phyloP scores from a whole-genome alignment of 2,113 vertebrate species.

The Crotalus viridis region DNA sequence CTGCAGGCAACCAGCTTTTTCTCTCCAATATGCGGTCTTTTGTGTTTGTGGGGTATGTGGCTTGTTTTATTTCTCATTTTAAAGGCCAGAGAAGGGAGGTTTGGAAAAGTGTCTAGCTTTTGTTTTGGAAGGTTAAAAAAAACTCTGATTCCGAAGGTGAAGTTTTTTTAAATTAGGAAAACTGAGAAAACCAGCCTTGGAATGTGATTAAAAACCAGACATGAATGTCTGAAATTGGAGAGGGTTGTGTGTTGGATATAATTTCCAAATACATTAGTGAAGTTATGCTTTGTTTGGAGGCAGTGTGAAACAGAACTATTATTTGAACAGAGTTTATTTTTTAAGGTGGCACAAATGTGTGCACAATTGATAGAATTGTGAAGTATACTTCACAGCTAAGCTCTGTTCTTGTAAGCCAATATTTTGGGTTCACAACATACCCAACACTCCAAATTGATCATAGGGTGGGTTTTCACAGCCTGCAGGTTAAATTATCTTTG shows the following conservation, averaged over 20 bases:
- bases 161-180: not conserved
- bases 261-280: not conserved
- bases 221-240: not conserved
- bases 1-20: not conserved
- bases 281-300: not conserved
- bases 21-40: not conserved
- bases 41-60: constrained; percentile 20
- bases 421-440: not conserved
- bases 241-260: not conserved
- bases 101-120: not conserved
- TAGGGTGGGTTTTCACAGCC: not conserved
- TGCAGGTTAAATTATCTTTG: not conserved
- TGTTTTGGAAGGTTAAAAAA: not conserved
- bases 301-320: not conserved
- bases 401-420: not conserved
- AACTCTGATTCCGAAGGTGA: not conserved
- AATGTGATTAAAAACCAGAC: not conserved
- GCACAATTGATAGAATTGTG: not conserved
- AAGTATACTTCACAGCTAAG: not conserved
- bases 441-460: not conserved
- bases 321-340: not conserved
- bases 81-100: not conserved
- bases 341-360: not conserved
- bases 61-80: not conserved
- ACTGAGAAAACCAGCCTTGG: not conserved